Percentiles rank a stretch among this genome's conserved stretches.
Evolutionary conservation across 1,140 invertebrate genomes (phyloP).

Genomic region (Glomeris maerens): DNA sequence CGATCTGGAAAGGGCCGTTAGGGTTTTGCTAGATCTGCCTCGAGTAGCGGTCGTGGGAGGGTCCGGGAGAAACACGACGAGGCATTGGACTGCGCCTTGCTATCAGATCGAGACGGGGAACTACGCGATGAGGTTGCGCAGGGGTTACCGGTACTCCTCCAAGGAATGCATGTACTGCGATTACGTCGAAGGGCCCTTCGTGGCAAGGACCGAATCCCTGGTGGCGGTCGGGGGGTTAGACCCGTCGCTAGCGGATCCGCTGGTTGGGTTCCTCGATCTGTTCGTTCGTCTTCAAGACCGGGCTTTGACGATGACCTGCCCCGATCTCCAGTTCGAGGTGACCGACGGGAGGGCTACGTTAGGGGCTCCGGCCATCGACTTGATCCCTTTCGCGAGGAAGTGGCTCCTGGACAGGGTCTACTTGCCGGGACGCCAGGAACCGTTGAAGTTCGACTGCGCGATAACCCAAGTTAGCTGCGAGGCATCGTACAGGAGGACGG

Average conservation of each 20-base stretch:
- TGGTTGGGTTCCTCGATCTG: constrained; percentile 18
- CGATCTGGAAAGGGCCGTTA: not conserved
- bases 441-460: not conserved
- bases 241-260: constrained; percentile 1
- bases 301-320: not conserved
- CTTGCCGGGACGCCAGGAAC: not conserved
- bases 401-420: not conserved
- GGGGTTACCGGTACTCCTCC: constrained; percentile 19
- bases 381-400: not conserved
- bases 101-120: constrained; percentile 18
- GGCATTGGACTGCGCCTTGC: constrained; percentile 20
- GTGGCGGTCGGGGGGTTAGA: constrained; percentile 9
- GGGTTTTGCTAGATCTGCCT: not conserved
- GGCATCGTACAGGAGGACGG: not conserved
- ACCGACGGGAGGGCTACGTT: not conserved
- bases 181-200: constrained; percentile 18
- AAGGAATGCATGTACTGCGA: constrained; percentile 21
- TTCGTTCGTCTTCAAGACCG: not conserved
- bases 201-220: constrained; percentile 10
- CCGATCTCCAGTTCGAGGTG: not conserved
- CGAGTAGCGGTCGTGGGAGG: constrained; percentile 14
- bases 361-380: not conserved
- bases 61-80: constrained; percentile 12
- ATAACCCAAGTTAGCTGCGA: not conserved
- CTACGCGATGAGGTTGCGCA: constrained; percentile 15